These are phyloP conservation scores for Phataginus tricuspis DNA, from an alignment of 2,797 vertebrate genomes.

Conservation along the genomic window DNA sequence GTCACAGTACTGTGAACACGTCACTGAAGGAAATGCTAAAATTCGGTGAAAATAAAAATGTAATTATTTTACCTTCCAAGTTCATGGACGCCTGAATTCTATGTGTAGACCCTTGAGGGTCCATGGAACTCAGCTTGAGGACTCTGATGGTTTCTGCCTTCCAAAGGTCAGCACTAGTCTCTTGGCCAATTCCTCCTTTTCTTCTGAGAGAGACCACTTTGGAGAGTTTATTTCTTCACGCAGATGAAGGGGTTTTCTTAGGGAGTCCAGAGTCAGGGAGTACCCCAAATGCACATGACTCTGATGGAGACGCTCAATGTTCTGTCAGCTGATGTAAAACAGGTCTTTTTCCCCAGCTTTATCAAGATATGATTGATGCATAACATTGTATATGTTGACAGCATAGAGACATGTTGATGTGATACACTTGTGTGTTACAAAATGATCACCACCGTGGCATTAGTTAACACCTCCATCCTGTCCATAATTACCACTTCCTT, in stretches of 20 bases:
- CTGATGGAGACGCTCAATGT: too few relatives aligned
- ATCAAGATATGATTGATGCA: neutral
- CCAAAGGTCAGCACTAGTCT: neutral
- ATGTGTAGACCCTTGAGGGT: neutral
- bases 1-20: neutral
- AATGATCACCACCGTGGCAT: neutral
- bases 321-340: neutral
- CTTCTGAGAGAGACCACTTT: neutral
- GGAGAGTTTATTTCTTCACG: neutral
- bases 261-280: neutral
- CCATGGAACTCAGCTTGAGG: neutral
- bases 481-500: neutral
- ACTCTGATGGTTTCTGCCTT: neutral
- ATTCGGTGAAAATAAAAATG: neutral
- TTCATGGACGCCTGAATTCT: neutral
- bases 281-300: neutral
- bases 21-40: neutral
- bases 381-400: neutral
- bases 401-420: neutral
- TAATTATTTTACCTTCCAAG: neutral
- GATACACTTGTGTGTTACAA: neutral
- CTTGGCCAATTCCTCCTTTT: neutral
- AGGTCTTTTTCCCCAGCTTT: neutral
- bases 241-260: neutral
- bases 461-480: neutral